Base-by-base conservation (phyloP, 2,113 vertebrate species). In the Siniperca knerii region DNA sequence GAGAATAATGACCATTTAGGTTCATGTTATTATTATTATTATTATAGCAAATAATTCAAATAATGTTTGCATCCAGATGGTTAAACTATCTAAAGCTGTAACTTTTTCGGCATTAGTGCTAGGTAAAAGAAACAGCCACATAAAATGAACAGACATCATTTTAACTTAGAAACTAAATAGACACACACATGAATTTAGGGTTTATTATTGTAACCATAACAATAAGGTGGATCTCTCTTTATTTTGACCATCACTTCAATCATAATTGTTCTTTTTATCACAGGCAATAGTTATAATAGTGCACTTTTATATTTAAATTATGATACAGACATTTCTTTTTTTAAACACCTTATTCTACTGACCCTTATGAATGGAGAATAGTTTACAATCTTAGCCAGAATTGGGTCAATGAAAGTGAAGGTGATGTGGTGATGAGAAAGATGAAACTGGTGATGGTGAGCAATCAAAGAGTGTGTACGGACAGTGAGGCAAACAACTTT, bases 231-330 rank as follows among this genome's bases (percentile, higher is more conserved):
- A 92, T 92, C 92, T 94, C 90, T 94, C 93, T 94, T 93, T 94
- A 93, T 94, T 95, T 94, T 93, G 84, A 95, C 94, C 94, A 94
- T 95, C 93, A 94, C 89, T 94, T 94, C 93, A 95, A 94, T 93
- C 92, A 93, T 94, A 94, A 92, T 94, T 94, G 88, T 94, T 92
- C 84, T 91, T 93, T 95, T 94, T 90, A 94, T 95, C 95, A 96
- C 95, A 96, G 94, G 94, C 95, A 96, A 95, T 95, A 95, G 94
- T 95, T 94, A 94, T 95, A 95, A 95, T 95, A 95, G 94, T 95
- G 95, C 95, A 95, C 94, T 95, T 95, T 95, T 92, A 96, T 95
- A 94, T 94, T 95, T 95, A 96, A 95, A 95, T 94, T 94, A 95
- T 94, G 90, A 94, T 96, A 96, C 94, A 96, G 95, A 96, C 94